phyloP scores from a whole-genome alignment of 2,888 invertebrate genomes.

The Dolichomitus sp. region DNA sequence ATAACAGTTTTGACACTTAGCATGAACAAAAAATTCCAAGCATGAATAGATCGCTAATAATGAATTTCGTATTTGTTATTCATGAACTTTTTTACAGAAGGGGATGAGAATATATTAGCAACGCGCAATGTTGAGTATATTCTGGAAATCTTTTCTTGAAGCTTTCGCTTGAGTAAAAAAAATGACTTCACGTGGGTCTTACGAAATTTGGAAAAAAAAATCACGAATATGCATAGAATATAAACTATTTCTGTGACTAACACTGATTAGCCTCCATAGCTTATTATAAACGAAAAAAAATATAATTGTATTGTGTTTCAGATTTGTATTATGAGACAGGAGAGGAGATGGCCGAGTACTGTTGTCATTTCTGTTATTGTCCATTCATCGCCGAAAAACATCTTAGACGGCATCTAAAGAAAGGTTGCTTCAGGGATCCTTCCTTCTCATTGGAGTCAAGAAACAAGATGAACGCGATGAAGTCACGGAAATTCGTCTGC shows the following conservation, averaged over 20 bases:
- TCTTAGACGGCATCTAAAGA: conserved; percentile 66
- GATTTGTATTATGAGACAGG: background rate
- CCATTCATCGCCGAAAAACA: background rate
- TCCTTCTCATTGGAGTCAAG: conserved; percentile 65
- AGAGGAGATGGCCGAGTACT: background rate
- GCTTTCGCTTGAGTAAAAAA: too few species aligned
- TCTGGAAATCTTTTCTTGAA: too few species aligned
- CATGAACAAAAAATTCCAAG: too few species aligned
- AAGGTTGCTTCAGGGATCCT: conserved; percentile 75
- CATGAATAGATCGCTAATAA: too few species aligned
- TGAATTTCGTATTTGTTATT: too few species aligned
- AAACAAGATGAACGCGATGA: conserved; percentile 52
- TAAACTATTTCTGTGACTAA: background rate
- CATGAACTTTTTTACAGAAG: too few species aligned
- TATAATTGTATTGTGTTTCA: conserved; percentile 12
- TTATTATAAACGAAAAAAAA: background rate
- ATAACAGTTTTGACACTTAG: too few species aligned
- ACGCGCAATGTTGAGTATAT: too few species aligned
- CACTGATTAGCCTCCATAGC: background rate
- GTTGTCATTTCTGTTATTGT: conserved; percentile 7
- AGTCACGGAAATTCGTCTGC: conserved; percentile 72
- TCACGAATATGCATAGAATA: too few species aligned
- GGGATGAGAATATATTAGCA: too few species aligned
- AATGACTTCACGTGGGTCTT: too few species aligned
- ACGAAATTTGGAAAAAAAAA: too few species aligned